Evolutionary conservation across 2,113 vertebrate species (phyloP), one percentile per base, ranked within the genome.

Genomic region (Phocoena phocoena): DNA sequence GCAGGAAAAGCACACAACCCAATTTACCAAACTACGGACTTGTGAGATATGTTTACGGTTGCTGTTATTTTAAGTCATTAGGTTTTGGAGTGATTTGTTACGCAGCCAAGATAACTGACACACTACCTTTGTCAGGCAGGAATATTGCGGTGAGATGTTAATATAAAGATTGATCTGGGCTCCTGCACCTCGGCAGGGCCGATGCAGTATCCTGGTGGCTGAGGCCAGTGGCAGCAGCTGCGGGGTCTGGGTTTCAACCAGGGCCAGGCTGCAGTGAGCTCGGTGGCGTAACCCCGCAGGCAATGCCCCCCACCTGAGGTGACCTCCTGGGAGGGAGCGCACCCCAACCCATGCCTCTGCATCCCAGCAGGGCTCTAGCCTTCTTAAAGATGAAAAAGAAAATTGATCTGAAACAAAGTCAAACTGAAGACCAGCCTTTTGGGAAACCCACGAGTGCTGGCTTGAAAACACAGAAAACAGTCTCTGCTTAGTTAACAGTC

Each of bases 241-340:
- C 53, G 15, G 53, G 1, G 53, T 17, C 53, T 55, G 53, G 5
- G 53, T 6, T 18, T 17, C 53, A 55, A 18, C 53, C 53, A 55
- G 18, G 18, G 53, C 53, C 53, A 55, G 53, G 53, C 53, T 6
- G 6, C 53, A 20, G 53, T 1, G 2, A 55, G 18, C 18, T 55
- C 6, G 18, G 6, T 55, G 18, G 15, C 1, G 1, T 18, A 55
- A 55, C 53, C 53, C 18, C 1, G 1, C 6, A 14, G 53, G 6
- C 6, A 55, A 6, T 20, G 53, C 18, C 53, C 53, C 53, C 18
- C 6, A 6, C 18, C 17, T 17, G 53, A 55, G 18, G 53, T 55
- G 53, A 18, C 53, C 53, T 6, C 53, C 6, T 20, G 15, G 53
- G 53, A 55, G 53, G 18, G 6, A 55, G 53, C 1, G 0, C 53